Conservation (phyloP, 92 coral and sea anemone species). For the Epizoanthus illoricatus region DNA sequence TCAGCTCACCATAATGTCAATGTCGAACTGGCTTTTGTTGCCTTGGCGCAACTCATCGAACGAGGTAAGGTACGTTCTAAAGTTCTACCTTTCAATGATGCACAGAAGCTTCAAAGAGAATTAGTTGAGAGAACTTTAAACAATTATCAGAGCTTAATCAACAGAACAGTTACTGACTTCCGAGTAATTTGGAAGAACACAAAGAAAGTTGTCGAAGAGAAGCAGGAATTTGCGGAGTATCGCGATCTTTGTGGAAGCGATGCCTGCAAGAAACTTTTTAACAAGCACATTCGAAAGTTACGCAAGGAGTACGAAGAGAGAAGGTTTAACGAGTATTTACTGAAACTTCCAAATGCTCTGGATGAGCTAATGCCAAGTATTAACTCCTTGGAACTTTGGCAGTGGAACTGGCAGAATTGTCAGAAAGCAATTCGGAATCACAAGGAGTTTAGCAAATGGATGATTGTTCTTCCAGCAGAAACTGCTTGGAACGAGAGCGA, state of each 20-base stretch:
- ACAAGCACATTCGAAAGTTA: constrained; percentile 86
- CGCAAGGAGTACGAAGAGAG: constrained; percentile 89
- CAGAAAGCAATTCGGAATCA: constrained; percentile 81
- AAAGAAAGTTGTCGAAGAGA: constrained; percentile 79
- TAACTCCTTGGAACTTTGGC: constrained; percentile 72
- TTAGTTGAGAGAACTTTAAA: constrained; percentile 67
- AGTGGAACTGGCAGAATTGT: constrained; percentile 87
- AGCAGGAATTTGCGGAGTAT: constrained; percentile 66
- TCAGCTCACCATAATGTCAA: constrained; percentile 89
- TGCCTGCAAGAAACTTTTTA: constrained; percentile 86
- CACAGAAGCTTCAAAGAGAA: constrained; percentile 79
- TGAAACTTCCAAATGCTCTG: constrained; percentile 88
- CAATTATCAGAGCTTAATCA: constrained; percentile 84
- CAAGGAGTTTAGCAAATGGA: constrained; percentile 82
- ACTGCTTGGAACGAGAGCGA: constrained; percentile 97
- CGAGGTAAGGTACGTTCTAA: constrained; percentile 92
- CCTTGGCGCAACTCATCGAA: constrained; percentile 88
- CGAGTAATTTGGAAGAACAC: constrained; percentile 94
- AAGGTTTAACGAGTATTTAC: constrained; percentile 77
- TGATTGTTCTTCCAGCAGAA: constrained; percentile 72
- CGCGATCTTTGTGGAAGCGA: constrained; percentile 91
- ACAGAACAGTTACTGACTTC: constrained; percentile 78
- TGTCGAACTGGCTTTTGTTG: constrained; percentile 87
- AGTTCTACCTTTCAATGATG: constrained; percentile 88
- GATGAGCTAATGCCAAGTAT: constrained; percentile 91